Evolutionary conservation across 2,797 vertebrate genomes (phyloP).

Genomic region (Sus cebifrons): DNA sequence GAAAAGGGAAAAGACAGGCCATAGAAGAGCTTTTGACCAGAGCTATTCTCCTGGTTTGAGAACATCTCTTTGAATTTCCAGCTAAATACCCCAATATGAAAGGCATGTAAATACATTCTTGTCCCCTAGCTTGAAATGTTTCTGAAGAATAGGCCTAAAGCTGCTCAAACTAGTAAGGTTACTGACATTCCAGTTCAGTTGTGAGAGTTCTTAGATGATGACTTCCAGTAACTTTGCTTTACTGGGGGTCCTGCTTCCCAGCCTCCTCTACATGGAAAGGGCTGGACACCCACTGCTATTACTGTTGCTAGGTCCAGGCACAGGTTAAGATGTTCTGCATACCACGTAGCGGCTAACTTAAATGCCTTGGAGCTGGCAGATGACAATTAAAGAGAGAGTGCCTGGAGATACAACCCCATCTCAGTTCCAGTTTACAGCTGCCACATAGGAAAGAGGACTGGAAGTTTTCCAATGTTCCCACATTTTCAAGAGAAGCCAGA

Average conservation of each 20-base stretch:
- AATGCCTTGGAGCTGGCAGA: neutral
- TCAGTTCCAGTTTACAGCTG: neutral
- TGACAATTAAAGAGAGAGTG: neutral
- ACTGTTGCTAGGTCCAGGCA: neutral
- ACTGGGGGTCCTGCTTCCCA: neutral
- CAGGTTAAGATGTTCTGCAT: neutral
- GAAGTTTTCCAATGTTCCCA: neutral
- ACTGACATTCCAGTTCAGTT: neutral
- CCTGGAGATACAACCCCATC: neutral
- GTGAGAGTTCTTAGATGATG: neutral
- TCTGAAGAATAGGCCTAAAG: neutral
- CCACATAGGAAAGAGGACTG: neutral
- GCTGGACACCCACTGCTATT: neutral
- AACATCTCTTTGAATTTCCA: slow-evolving; percentile 1
- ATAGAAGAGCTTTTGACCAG: neutral
- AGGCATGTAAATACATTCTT: neutral
- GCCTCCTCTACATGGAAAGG: neutral
- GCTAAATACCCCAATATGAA: neutral
- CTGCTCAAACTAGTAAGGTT: neutral
- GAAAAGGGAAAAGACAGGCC: neutral
- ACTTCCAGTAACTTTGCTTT: neutral
- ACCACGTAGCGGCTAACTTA: neutral
- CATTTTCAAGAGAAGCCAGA: slow-evolving; percentile 48
- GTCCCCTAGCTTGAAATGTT: neutral
- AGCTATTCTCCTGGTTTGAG: slow-evolving; percentile 32